These are phyloP conservation scores for Melanerpes formicivorus DNA, from an alignment of 2,113 vertebrate species.

Conservation along the genomic window DNA sequence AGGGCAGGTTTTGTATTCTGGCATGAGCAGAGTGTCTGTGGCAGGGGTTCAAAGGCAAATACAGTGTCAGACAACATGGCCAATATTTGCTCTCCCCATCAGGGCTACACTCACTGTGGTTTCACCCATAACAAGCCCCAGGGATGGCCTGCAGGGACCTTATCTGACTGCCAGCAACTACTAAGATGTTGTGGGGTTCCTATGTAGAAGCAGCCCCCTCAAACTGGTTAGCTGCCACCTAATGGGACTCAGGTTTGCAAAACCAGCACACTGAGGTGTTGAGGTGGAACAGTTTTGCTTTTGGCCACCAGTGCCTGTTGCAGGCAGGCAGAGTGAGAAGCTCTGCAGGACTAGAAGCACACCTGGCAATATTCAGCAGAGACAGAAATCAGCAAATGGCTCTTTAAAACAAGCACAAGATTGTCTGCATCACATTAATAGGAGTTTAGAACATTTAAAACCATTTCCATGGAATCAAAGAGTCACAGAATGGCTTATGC, in stretches of 20 bases:
- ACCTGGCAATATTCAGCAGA: not conserved
- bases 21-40: not conserved
- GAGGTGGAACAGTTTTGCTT: not conserved
- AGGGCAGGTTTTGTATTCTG: not conserved
- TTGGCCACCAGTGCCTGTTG: not conserved
- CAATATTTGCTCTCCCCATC: not conserved
- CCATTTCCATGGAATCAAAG: no score
- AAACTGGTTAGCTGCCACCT: not conserved
- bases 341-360: not conserved
- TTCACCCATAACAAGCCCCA: not conserved
- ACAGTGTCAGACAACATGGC: not conserved
- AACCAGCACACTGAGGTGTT: not conserved
- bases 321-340: not conserved
- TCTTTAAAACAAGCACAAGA: not conserved
- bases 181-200: not conserved
- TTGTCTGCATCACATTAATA: not conserved
- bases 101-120: not conserved
- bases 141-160: not conserved
- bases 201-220: not conserved
- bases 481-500: no score
- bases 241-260: not conserved
- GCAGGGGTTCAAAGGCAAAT: not conserved
- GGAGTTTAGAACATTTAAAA: not conserved
- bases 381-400: no score
- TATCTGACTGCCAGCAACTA: not conserved